phyloP scores from a whole-genome alignment of 2,113 vertebrate genomes.

The Eublepharis macularius region DNA sequence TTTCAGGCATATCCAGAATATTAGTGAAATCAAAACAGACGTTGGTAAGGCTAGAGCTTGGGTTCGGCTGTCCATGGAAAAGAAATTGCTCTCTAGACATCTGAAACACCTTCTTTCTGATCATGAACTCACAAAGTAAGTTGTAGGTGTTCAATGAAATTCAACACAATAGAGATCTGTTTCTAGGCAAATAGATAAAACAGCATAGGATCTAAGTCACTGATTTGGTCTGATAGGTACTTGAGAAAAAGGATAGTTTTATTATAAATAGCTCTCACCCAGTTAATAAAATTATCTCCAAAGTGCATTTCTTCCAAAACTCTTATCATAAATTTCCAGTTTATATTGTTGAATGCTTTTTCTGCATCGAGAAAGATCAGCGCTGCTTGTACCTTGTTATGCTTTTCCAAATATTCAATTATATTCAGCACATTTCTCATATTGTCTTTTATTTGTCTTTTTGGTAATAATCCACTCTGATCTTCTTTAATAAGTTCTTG shows the following conservation, averaged over 20 bases:
- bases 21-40: conserved; percentile 97
- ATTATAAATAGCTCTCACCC: no score
- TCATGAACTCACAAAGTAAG: conserved; percentile 96
- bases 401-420: no score
- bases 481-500: no score
- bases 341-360: no score
- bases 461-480: no score
- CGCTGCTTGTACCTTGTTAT: no score
- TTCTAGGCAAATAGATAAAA: not conserved
- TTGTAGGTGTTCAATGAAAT: not conserved
- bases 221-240: not conserved
- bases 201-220: not conserved
- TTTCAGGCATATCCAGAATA: conserved; percentile 95
- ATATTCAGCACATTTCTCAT: no score
- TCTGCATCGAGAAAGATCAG: no score
- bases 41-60: conserved; percentile 97
- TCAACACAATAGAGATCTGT: not conserved
- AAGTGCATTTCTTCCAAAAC: no score
- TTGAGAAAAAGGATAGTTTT: not conserved
- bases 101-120: conserved; percentile 96
- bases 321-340: no score
- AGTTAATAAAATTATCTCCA: no score
- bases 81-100: conserved; percentile 96
- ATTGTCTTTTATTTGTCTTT: no score
- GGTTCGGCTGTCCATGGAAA: conserved; percentile 98